phyloP scores from a whole-genome alignment of 2,113 vertebrate species.

The Planiliza haematocheilus region DNA sequence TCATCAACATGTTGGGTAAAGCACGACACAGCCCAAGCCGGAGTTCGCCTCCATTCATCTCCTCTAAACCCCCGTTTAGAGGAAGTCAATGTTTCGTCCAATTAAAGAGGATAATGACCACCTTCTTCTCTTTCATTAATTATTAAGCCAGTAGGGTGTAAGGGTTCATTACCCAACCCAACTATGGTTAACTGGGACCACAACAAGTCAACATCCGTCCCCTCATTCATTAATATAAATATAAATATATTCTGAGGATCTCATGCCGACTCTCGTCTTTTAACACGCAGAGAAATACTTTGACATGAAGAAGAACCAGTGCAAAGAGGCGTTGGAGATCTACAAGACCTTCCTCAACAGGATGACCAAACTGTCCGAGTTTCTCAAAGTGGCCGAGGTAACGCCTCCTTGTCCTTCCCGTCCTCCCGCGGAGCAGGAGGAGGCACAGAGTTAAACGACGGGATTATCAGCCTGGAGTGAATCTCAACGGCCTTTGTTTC shows the following conservation, averaged over 20 bases:
- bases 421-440: conserved; percentile 34
- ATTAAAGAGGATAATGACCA: conserved; percentile 42
- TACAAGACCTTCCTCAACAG: conserved; percentile 97
- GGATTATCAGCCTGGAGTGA: conserved; percentile 60
- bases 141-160: conserved; percentile 38
- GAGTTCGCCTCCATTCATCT: conserved; percentile 15
- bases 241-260: neutral
- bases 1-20: conserved; percentile 96
- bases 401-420: conserved; percentile 62
- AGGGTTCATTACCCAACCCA: no score
- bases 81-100: conserved; percentile 52
- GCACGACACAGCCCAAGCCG: neutral
- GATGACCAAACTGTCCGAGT: conserved; percentile 97
- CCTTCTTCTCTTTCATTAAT: conserved; percentile 36
- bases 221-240: conserved; percentile 19
- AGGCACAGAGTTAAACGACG: conserved; percentile 27
- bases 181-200: no score
- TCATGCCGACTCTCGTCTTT: conserved; percentile 24
- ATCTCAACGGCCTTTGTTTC: conserved; percentile 43
- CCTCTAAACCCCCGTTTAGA: conserved; percentile 29
- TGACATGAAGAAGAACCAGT: conserved; percentile 99
- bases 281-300: conserved; percentile 94
- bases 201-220: no score
- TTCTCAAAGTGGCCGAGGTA: conserved; percentile 98
- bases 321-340: conserved; percentile 96